These are phyloP conservation scores for Leuctra nigra DNA, from an alignment of 2,888 invertebrate species.

Conservation along the genomic window DNA sequence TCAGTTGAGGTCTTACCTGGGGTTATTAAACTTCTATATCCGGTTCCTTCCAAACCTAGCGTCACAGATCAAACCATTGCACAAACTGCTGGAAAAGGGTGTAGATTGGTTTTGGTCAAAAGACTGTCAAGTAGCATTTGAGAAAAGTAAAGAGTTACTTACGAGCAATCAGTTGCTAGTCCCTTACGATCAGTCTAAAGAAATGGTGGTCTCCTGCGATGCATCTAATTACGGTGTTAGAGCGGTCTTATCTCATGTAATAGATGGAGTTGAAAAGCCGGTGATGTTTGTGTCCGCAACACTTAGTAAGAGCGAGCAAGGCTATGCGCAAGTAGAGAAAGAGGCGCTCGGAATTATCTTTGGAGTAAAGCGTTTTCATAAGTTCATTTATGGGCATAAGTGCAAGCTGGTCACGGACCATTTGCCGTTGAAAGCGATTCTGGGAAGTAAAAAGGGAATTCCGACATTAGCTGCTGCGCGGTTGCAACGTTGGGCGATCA, in stretches of 20 bases:
- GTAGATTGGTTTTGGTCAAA: constrained; percentile 5
- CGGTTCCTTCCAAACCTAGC: constrained; percentile 18
- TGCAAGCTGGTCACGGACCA: constrained; percentile 30
- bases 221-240: constrained; percentile 25
- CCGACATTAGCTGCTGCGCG: constrained; percentile 30
- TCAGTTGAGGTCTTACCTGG: constrained; percentile 21
- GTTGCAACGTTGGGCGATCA: constrained; percentile 30
- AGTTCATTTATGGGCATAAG: constrained; percentile 30
- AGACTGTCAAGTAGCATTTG: constrained; percentile 2
- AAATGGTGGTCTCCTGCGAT: constrained; percentile 24
- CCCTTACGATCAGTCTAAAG: constrained; percentile 23
- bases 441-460: constrained; percentile 29
- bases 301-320: constrained; percentile 14
- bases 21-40: constrained; percentile 21
- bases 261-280: constrained; percentile 14
- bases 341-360: constrained; percentile 21
- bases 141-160: constrained; percentile 10
- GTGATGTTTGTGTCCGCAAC: constrained; percentile 16
- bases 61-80: constrained; percentile 17
- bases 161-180: constrained; percentile 13
- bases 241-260: constrained; percentile 22
- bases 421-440: constrained; percentile 28
- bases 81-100: not conserved
- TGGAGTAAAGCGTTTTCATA: constrained; percentile 27
- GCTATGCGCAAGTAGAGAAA: constrained; percentile 18